Percentiles rank a stretch among this genome's conserved stretches.
Conservation (phyloP, 2,113 vertebrate species). For the Candoia aspera region DNA sequence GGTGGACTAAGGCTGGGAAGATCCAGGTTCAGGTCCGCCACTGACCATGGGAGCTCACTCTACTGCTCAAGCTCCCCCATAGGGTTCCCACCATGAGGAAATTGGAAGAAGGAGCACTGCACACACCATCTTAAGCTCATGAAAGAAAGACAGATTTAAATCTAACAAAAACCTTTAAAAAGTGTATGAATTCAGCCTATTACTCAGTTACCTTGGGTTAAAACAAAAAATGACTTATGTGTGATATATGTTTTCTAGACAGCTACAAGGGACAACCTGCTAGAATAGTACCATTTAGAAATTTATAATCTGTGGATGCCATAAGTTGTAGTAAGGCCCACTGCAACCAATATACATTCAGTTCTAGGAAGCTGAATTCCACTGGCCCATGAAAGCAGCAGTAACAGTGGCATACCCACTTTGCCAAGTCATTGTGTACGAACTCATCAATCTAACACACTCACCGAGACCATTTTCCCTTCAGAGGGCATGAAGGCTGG, state of each 20-base stretch:
- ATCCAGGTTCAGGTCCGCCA: neutral
- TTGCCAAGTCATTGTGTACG: neutral
- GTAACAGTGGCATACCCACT: too few species aligned
- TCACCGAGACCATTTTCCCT: constrained; percentile 97
- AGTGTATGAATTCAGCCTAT: neutral
- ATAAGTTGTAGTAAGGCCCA: neutral
- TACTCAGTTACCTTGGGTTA: neutral
- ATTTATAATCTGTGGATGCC: neutral
- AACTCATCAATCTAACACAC: constrained; percentile 1
- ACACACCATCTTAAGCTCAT: neutral
- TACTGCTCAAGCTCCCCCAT: neutral
- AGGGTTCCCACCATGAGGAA: neutral
- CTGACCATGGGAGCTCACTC: neutral
- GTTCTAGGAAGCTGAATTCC: neutral
- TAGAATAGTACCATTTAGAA: neutral
- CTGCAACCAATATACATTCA: neutral
- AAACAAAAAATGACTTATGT: neutral
- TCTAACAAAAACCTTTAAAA: neutral
- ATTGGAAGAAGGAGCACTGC: neutral
- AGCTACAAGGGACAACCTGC: neutral
- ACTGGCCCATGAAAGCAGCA: neutral
- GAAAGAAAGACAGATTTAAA: neutral
- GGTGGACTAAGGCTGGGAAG: neutral
- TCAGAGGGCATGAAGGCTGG: constrained; percentile 99
- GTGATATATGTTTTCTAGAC: neutral